phyloP scores from a whole-genome alignment of 1,140 invertebrate species.

The Halyomorpha halys region DNA sequence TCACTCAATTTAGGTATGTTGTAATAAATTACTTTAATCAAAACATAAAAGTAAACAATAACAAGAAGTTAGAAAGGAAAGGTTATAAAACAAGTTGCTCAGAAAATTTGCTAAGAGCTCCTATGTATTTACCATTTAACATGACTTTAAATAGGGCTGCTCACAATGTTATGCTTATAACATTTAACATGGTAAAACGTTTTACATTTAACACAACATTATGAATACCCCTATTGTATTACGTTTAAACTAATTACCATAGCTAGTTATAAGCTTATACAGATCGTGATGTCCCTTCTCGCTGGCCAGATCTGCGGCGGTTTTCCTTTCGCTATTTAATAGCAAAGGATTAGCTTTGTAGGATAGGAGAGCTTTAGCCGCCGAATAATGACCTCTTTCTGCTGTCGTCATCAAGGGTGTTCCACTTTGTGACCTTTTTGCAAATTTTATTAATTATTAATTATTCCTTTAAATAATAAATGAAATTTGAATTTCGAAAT shows the following conservation, averaged over 20 bases:
- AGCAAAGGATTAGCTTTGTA: slow-evolving; percentile 5
- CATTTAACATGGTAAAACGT: too few species aligned
- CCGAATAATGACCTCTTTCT: not conserved
- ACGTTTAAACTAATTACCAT: not conserved
- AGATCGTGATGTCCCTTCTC: slow-evolving; percentile 3
- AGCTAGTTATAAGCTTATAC: slow-evolving; percentile 1
- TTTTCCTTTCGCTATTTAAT: not conserved
- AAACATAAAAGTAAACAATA: too few species aligned
- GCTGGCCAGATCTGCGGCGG: slow-evolving; percentile 18
- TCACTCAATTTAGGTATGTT: too few species aligned
- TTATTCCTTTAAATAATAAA: not conserved
- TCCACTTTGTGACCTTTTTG: not conserved
- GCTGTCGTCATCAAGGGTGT: slow-evolving; percentile 21
- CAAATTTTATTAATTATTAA: not conserved
- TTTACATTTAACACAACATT: too few species aligned
- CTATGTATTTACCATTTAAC: too few species aligned
- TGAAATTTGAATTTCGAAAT: not conserved
- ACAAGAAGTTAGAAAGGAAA: too few species aligned
- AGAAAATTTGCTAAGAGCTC: too few species aligned
- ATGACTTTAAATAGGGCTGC: too few species aligned
- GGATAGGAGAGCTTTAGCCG: slow-evolving; percentile 7
- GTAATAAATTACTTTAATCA: too few species aligned
- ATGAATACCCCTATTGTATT: too few species aligned
- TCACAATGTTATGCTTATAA: too few species aligned
- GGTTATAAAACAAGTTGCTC: too few species aligned